A percentile compares a stretch with the other conserved stretches of the same genome.
These are phyloP conservation scores for Aphaenogaster ashmeadi DNA, from an alignment of 1,140 invertebrate species.

Conservation along the genomic window DNA sequence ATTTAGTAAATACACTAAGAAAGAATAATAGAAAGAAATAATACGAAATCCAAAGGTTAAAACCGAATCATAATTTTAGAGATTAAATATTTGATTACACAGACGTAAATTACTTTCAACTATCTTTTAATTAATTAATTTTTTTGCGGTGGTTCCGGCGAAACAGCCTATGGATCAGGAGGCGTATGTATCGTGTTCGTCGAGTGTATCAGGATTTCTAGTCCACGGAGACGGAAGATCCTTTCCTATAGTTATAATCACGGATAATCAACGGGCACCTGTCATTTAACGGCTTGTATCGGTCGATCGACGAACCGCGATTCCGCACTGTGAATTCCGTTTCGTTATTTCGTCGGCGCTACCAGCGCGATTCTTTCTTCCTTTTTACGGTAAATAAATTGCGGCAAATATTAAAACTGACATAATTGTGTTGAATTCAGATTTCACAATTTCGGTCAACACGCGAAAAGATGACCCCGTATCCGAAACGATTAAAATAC, in stretches of 20 bases:
- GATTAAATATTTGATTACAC: not conserved
- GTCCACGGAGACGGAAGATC: constrained; percentile 36
- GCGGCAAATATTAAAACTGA: not conserved
- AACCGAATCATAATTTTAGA: not conserved
- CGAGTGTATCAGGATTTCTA: constrained; percentile 45
- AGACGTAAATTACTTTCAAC: not conserved
- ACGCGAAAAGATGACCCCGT: not conserved
- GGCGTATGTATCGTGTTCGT: constrained; percentile 29
- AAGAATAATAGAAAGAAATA: too few relatives aligned
- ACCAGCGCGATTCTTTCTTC: not conserved
- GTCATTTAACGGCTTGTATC: constrained; percentile 65
- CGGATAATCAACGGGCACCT: constrained; percentile 50
- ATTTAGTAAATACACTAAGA: too few relatives aligned
- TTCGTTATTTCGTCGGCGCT: constrained; percentile 36
- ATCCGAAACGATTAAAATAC: not conserved
- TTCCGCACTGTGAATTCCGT: constrained; percentile 49
- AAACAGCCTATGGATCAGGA: not conserved
- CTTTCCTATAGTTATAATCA: constrained; percentile 58
- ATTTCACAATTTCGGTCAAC: not conserved
- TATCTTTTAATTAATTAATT: not conserved
- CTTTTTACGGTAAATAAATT: not conserved
- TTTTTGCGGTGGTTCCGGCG: not conserved
- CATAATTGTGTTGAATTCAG: not conserved
- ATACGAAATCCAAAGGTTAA: not conserved
- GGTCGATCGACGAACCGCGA: constrained; percentile 67